Evolutionary conservation across 1,140 invertebrate species (phyloP).

Genomic region (Sarcophaga peregrina): DNA sequence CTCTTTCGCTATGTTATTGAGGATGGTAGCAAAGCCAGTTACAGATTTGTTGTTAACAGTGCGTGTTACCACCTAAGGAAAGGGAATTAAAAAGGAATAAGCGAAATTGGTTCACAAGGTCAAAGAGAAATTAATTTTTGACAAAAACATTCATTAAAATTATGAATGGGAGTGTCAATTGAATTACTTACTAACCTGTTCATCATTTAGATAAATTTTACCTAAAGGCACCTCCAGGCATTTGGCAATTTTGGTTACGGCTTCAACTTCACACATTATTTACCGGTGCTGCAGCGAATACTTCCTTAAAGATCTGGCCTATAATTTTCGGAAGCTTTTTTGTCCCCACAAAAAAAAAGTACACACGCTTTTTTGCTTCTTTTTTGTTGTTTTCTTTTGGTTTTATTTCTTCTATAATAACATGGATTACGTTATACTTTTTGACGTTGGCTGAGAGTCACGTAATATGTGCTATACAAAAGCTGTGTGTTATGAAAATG

Average conservation of each 20-base stretch:
- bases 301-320: too few relatives aligned
- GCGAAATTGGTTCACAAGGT: neutral
- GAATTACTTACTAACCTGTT: conserved; percentile 52
- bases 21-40: conserved; percentile 69
- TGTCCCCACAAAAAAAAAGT: too few relatives aligned
- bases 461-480: too few relatives aligned
- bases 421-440: too few relatives aligned
- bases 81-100: conserved; percentile 42
- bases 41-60: conserved; percentile 60
- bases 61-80: conserved; percentile 60
- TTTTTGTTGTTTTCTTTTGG: too few relatives aligned
- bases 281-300: too few relatives aligned
- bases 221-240: conserved; percentile 56
- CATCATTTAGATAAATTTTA: conserved; percentile 56
- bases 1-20: conserved; percentile 65
- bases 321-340: too few relatives aligned
- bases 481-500: too few relatives aligned
- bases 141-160: too few relatives aligned
- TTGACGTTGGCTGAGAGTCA: too few relatives aligned
- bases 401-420: too few relatives aligned
- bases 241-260: conserved; percentile 61
- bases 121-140: neutral
- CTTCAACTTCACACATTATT: conserved; percentile 62
- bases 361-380: too few relatives aligned
- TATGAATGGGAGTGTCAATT: neutral